Conservation (phyloP, 2,113 vertebrate genomes). For the Rhineura floridana region DNA sequence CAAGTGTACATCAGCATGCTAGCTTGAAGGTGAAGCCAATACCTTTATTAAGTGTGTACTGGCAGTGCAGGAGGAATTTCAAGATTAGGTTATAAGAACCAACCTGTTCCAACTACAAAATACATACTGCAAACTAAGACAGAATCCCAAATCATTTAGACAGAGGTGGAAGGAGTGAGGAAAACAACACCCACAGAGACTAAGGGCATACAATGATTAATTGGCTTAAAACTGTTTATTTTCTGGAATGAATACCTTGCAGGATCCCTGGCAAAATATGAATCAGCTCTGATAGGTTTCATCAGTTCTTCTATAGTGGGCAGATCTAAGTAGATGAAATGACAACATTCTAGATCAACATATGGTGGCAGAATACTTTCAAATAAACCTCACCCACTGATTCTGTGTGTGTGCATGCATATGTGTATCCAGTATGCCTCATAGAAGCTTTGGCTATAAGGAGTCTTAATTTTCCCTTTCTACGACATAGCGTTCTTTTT, state of each 20-base stretch:
- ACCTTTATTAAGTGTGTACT: neutral
- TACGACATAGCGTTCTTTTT: neutral
- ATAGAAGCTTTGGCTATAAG: neutral
- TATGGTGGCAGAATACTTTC: neutral
- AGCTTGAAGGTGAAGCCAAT: neutral
- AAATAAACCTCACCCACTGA: neutral
- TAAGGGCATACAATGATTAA: neutral
- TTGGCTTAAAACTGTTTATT: neutral
- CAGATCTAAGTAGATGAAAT: constrained; percentile 76
- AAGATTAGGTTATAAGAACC: neutral
- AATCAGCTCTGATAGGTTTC: constrained; percentile 82
- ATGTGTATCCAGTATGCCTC: neutral
- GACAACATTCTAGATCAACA: neutral
- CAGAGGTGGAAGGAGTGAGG: neutral
- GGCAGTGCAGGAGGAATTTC: neutral
- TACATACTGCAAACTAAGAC: neutral
- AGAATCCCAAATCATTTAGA: neutral
- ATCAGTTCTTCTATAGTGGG: constrained; percentile 92
- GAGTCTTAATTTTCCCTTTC: neutral
- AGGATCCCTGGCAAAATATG: constrained; percentile 56
- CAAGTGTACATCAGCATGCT: neutral
- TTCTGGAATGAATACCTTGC: constrained; percentile 75
- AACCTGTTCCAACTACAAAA: neutral
- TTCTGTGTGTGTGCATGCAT: neutral
- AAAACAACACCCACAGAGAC: neutral